Conservation (phyloP, 2,113 vertebrate species). For the Sphaerodactylus townsendi region DNA sequence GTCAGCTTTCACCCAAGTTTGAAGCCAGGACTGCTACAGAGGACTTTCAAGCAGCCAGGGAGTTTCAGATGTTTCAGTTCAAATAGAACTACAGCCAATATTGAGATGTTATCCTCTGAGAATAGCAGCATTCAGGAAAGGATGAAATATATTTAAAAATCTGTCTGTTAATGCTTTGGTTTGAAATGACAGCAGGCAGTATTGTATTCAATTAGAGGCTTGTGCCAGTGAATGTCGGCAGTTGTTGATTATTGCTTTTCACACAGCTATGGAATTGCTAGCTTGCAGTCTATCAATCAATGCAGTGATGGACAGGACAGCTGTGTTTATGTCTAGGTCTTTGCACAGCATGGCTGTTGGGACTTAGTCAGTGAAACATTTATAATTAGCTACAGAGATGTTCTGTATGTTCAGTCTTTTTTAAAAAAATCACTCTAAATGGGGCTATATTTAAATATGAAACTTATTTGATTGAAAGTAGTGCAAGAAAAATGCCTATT, state of each 20-base stretch:
- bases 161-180: background rate
- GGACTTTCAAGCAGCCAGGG: too few relatives aligned
- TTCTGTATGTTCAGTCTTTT: background rate
- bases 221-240: background rate
- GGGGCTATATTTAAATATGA: constrained; percentile 20
- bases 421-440: constrained; percentile 5
- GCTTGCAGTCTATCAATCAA: background rate
- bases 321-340: fast-evolving
- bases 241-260: background rate
- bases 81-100: constrained; percentile 21
- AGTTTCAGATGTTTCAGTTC: constrained; percentile 3
- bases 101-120: constrained; percentile 46
- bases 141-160: background rate
- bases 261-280: background rate
- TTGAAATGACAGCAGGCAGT: background rate
- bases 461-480: constrained; percentile 3
- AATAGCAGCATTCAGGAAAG: constrained; percentile 20
- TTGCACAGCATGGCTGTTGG: background rate
- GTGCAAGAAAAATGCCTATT: background rate
- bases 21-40: too few relatives aligned
- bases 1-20: too few relatives aligned
- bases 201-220: background rate
- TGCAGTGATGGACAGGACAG: background rate
- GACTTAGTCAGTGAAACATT: background rate
- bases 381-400: constrained; percentile 28